Percentiles rank a stretch among this genome's conserved stretches.
phyloP scores from a whole-genome alignment of 1,140 invertebrate species.

The Drosophila arawakana region DNA sequence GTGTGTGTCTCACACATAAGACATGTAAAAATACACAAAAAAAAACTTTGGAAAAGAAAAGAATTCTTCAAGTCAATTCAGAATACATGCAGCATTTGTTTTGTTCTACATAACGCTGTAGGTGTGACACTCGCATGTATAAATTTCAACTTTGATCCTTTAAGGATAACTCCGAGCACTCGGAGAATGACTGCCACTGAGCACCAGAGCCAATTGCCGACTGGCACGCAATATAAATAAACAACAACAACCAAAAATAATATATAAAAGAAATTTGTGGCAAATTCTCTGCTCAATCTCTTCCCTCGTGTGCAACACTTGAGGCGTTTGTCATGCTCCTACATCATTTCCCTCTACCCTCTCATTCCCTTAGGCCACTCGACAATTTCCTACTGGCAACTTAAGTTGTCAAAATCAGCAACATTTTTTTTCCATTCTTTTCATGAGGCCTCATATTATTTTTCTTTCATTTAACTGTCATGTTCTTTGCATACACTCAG shows the following conservation, averaged over 20 bases:
- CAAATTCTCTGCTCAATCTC: slow-evolving; percentile 31
- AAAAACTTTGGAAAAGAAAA: slow-evolving; percentile 17
- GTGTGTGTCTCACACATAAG: slow-evolving; percentile 20
- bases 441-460: slow-evolving; percentile 50
- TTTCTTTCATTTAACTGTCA: slow-evolving; percentile 73
- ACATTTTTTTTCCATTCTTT: slow-evolving; percentile 24
- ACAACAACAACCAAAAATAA: slow-evolving; percentile 27
- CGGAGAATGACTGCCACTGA: slow-evolving; percentile 37
- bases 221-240: slow-evolving; percentile 52
- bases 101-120: slow-evolving; percentile 70
- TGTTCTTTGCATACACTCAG: slow-evolving; percentile 61
- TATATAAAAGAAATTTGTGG: slow-evolving; percentile 46
- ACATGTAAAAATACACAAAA: slow-evolving; percentile 29
- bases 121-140: slow-evolving; percentile 77
- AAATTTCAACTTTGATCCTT: slow-evolving; percentile 82
- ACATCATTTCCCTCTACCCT: not conserved
- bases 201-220: slow-evolving; percentile 61
- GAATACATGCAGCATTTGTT: slow-evolving; percentile 62
- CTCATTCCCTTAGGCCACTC: not conserved
- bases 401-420: slow-evolving; percentile 81
- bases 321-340: slow-evolving; percentile 38
- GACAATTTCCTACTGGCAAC: slow-evolving; percentile 49
- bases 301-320: slow-evolving; percentile 34
- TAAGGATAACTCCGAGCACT: slow-evolving; percentile 67
- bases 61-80: slow-evolving; percentile 63